Percentiles rank a stretch among this genome's conserved stretches.
phyloP scores from a whole-genome alignment of 2,888 invertebrate species.

The Rhingia rostrata region DNA sequence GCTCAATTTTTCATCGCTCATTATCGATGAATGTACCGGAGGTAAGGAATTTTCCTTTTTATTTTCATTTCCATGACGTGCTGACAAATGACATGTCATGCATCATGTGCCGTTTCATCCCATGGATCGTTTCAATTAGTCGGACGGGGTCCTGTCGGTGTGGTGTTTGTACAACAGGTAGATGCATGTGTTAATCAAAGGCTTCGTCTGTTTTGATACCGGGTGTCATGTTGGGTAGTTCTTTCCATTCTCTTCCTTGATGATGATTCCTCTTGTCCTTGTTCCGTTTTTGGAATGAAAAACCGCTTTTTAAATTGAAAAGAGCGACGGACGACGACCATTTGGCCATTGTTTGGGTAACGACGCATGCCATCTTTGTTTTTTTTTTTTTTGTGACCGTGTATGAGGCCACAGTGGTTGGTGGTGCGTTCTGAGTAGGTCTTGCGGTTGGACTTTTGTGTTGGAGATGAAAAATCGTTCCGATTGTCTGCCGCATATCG shows the following conservation, averaged over 20 bases:
- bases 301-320: constrained; percentile 44
- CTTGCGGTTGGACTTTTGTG: constrained; percentile 32
- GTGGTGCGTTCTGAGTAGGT: neutral
- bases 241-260: neutral
- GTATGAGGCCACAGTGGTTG: too few relatives aligned
- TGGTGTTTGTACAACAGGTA: constrained; percentile 46
- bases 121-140: constrained; percentile 58
- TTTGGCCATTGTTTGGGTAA: constrained; percentile 36
- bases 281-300: constrained; percentile 4
- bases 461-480: constrained; percentile 68
- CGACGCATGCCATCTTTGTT: constrained; percentile 1
- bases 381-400: neutral
- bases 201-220: constrained; percentile 39
- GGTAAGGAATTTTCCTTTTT: constrained; percentile 29
- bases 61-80: neutral
- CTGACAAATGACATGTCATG: constrained; percentile 68
- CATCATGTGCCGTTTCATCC: constrained; percentile 58
- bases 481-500: constrained; percentile 59
- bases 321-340: constrained; percentile 24
- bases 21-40: constrained; percentile 40
- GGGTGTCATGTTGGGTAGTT: constrained; percentile 41
- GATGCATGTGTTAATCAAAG: constrained; percentile 52
- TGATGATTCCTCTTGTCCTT: constrained; percentile 1
- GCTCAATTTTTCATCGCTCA: constrained; percentile 63
- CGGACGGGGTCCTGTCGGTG: neutral